phyloP scores from a whole-genome alignment of 1,140 invertebrate genomes.

The Plutomurus gul region DNA sequence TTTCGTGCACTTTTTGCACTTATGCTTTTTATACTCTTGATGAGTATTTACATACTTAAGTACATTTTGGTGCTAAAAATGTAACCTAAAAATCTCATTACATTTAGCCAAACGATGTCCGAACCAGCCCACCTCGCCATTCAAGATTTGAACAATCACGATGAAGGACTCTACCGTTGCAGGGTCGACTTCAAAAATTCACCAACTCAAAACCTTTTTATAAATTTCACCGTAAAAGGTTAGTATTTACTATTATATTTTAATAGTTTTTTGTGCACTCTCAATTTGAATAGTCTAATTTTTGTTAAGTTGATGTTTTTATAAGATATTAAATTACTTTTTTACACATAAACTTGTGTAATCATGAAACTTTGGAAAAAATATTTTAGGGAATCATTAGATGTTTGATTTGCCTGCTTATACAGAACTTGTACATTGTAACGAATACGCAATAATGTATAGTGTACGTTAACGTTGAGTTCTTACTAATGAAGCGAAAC shows the following conservation, averaged over 20 bases:
- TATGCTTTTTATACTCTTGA: no score
- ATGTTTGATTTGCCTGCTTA: no score
- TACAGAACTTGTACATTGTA: no score
- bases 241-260: constrained; percentile 53
- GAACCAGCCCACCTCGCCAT: constrained; percentile 62
- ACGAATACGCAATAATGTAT: no score
- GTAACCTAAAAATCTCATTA: no score
- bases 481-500: no score
- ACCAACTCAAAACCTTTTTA: constrained; percentile 63
- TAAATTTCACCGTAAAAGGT: constrained; percentile 66
- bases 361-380: neutral
- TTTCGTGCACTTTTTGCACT: no score
- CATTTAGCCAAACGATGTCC: constrained; percentile 65
- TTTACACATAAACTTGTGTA: neutral
- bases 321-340: neutral
- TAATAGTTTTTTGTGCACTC: neutral
- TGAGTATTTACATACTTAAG: no score
- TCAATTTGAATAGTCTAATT: neutral
- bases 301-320: neutral
- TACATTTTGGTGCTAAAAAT: no score
- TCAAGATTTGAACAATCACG: constrained; percentile 60
- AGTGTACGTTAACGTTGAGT: no score
- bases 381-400: no score
- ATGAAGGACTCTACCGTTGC: constrained; percentile 65
- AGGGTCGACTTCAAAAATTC: constrained; percentile 66